Conservation (phyloP, 2,113 vertebrate genomes). For the Hippolais icterina region DNA sequence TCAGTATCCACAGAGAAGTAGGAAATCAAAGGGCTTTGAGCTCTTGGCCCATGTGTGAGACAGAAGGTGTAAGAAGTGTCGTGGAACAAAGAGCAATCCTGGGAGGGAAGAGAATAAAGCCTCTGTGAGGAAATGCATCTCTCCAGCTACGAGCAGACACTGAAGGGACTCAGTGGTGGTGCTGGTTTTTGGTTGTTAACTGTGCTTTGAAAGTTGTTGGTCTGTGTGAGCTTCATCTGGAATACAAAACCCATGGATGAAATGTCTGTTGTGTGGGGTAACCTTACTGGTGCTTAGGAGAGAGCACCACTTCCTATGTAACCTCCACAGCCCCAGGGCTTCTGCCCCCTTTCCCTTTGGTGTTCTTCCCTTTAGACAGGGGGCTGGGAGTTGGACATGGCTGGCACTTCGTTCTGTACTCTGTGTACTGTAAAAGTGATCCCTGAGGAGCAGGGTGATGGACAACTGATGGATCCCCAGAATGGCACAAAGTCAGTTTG, state of each 20-base stretch:
- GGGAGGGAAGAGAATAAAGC: neutral
- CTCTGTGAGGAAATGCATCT: neutral
- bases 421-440: neutral
- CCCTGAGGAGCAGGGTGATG: neutral
- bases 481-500: neutral
- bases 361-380: too few relatives aligned
- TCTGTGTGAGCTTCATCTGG: neutral
- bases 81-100: neutral
- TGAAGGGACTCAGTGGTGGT: neutral
- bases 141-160: neutral
- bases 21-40: neutral
- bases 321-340: neutral
- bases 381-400: fast-evolving
- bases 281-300: neutral
- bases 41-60: neutral
- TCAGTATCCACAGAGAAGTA: neutral
- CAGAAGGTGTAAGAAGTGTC: neutral
- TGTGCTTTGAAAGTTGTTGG: neutral
- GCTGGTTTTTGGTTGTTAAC: neutral
- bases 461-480: neutral
- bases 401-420: neutral
- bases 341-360: neutral
- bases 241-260: neutral
- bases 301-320: neutral
- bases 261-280: neutral